Evolutionary conservation across 2,113 vertebrate species (phyloP).

Genomic region (Channa argus): DNA sequence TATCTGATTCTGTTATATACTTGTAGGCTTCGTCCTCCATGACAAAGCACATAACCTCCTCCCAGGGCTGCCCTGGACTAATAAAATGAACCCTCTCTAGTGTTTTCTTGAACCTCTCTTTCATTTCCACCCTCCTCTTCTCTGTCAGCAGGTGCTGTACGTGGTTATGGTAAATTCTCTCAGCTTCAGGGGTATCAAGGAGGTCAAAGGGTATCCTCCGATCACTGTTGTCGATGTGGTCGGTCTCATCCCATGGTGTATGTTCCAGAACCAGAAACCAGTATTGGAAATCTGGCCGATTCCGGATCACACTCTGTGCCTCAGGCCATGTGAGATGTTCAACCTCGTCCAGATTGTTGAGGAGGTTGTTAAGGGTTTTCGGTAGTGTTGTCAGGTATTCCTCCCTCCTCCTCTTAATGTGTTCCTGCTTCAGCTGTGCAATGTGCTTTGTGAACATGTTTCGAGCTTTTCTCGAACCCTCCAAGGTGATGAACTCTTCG

Average conservation of each 20-base stretch:
- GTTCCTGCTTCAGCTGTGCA: slow-evolving; percentile 96
- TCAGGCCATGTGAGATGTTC: slow-evolving; percentile 94
- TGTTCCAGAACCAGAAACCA: slow-evolving; percentile 95
- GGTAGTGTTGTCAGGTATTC: slow-evolving; percentile 97
- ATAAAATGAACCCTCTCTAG: slow-evolving; percentile 97
- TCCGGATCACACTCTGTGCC: slow-evolving; percentile 92
- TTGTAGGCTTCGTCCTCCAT: slow-evolving; percentile 98
- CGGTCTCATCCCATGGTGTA: slow-evolving; percentile 96
- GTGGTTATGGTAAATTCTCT: slow-evolving; percentile 95
- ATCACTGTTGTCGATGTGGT: slow-evolving; percentile 96
- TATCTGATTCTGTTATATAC: slow-evolving; percentile 94
- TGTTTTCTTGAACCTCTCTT: slow-evolving; percentile 97
- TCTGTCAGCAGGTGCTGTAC: slow-evolving; percentile 96
- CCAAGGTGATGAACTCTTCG: slow-evolving; percentile 95
- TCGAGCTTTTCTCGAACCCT: slow-evolving; percentile 94
- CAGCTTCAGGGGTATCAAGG: slow-evolving; percentile 90
- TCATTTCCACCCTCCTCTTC: slow-evolving; percentile 96
- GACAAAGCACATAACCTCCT: slow-evolving; percentile 98
- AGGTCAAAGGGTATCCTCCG: slow-evolving; percentile 97
- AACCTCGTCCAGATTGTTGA: slow-evolving; percentile 94
- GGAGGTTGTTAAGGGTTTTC: slow-evolving; percentile 93
- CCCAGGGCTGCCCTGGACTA: slow-evolving; percentile 95
- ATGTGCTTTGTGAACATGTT: slow-evolving; percentile 96
- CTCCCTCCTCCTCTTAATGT: slow-evolving; percentile 94
- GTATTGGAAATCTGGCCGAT: slow-evolving; percentile 91